Conservation (phyloP, 1,140 invertebrate species). For the Mercenaria mercenaria region DNA sequence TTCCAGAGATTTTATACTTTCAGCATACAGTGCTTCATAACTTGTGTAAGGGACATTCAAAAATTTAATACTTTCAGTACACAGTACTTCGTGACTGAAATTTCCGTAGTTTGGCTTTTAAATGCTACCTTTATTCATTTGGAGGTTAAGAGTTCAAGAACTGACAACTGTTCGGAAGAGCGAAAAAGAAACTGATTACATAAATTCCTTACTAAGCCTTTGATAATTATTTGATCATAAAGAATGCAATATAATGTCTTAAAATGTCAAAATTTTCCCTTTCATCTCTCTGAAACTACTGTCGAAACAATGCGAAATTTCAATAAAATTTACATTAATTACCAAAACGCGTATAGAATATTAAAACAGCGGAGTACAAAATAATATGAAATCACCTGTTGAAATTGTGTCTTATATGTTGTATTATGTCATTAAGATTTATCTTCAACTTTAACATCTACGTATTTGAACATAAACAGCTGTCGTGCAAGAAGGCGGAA, state of each 20-base stretch:
- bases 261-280: slow-evolving; percentile 6
- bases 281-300: slow-evolving; percentile 17
- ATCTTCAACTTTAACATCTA: background rate
- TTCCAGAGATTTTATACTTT: too few relatives aligned
- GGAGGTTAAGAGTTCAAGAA: too few relatives aligned
- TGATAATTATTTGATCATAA: slow-evolving; percentile 10
- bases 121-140: too few relatives aligned
- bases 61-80: too few relatives aligned
- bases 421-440: background rate
- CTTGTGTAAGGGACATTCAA: too few relatives aligned
- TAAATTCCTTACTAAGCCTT: background rate
- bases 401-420: background rate
- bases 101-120: too few relatives aligned
- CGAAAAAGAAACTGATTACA: background rate
- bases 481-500: background rate
- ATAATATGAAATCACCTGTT: slow-evolving; percentile 29
- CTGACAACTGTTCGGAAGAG: background rate
- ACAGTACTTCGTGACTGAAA: too few relatives aligned
- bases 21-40: too few relatives aligned
- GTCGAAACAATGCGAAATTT: slow-evolving; percentile 32
- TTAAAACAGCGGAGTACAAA: background rate
- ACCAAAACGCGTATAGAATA: slow-evolving; percentile 28
- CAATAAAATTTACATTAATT: slow-evolving; percentile 48
- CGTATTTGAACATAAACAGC: background rate
- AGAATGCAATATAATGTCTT: slow-evolving; percentile 25